These are phyloP conservation scores for Caradrina clavipalpis DNA, from an alignment of 2,888 invertebrate genomes.

Conservation along the genomic window DNA sequence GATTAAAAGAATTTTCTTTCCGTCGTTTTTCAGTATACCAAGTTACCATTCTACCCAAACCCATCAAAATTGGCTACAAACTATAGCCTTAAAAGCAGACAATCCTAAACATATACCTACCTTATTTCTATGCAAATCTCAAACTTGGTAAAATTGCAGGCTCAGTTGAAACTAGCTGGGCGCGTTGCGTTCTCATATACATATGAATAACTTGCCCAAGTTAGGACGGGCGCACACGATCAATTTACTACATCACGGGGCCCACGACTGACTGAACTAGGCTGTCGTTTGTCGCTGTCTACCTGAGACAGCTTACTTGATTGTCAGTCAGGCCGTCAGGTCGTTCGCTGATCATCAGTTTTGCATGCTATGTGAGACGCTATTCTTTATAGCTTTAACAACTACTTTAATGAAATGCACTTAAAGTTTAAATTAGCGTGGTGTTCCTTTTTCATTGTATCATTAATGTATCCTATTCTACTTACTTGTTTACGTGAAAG, in stretches of 20 bases:
- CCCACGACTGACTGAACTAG: constrained; percentile 10
- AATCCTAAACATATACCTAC: neutral
- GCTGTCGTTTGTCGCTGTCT: constrained; percentile 32
- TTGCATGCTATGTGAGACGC: constrained; percentile 23
- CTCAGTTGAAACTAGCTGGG: constrained; percentile 3
- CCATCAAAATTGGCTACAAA: neutral
- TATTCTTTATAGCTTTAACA: constrained; percentile 5
- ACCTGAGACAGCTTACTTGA: constrained; percentile 25
- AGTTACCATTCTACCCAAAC: neutral
- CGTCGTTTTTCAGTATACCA: no score
- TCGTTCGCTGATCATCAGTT: constrained; percentile 16
- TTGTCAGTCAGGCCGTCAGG: constrained; percentile 28
- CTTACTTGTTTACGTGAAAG: no score
- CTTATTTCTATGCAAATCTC: constrained; percentile 14
- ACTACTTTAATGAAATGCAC: neutral
- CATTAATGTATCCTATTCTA: no score
- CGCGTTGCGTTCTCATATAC: constrained; percentile 26
- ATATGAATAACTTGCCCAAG: constrained; percentile 48
- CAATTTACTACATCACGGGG: constrained; percentile 31
- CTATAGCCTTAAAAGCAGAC: neutral
- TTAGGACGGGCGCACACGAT: constrained; percentile 32
- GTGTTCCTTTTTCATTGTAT: no score
- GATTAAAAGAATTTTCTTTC: no score
- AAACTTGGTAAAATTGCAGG: constrained; percentile 20
- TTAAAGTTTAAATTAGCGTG: no score